phyloP scores from a whole-genome alignment of 2,797 vertebrate species.

The Taeniopygia guttata region DNA sequence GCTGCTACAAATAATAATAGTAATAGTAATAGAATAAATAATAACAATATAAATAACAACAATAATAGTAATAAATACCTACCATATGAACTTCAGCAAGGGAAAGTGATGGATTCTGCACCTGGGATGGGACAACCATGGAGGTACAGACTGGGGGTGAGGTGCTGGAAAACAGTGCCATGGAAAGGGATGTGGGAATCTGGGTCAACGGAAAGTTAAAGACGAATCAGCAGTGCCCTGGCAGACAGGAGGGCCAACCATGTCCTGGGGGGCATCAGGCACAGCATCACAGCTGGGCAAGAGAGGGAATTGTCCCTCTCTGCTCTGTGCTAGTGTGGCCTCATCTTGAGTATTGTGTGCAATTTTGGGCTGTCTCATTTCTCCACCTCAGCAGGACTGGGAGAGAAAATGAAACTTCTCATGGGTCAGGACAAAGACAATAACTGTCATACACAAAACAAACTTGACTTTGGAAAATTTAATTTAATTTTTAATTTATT shows the following conservation, averaged over 20 bases:
- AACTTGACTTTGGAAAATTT: neutral
- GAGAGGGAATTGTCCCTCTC: too few relatives aligned
- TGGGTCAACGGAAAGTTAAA: neutral
- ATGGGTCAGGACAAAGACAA: neutral
- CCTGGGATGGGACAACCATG: neutral
- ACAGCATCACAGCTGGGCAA: neutral
- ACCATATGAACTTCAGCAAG: neutral
- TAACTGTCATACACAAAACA: neutral
- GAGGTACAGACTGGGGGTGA: neutral
- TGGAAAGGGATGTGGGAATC: neutral
- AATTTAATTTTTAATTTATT: neutral
- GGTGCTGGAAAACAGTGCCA: neutral
- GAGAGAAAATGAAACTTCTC: neutral
- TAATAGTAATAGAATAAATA: neutral
- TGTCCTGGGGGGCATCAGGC: neutral
- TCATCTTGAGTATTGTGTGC: neutral
- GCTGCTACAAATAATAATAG: neutral
- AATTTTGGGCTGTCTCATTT: neutral
- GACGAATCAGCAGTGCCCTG: neutral
- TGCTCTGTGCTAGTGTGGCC: rapidly evolving
- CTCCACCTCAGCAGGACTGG: neutral
- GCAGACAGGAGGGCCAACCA: neutral
- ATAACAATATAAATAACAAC: neutral
- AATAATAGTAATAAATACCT: neutral
- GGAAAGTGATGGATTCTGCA: neutral